Conservation (phyloP, 2,888 invertebrate genomes). For the Cybosia mesomella region DNA sequence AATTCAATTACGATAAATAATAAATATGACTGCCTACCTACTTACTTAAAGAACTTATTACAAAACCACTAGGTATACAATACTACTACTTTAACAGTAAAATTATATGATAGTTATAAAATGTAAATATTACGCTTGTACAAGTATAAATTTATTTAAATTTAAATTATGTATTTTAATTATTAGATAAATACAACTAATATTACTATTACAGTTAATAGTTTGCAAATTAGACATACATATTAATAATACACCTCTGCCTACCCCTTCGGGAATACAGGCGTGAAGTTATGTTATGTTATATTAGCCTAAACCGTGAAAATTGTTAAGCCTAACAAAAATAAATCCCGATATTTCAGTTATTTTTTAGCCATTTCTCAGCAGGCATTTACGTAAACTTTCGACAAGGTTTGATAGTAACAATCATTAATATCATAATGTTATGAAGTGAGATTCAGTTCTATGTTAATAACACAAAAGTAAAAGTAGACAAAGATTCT, state of each 20-base stretch:
- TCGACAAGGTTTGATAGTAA: neutral
- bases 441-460: neutral
- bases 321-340: neutral
- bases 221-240: neutral
- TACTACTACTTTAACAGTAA: neutral
- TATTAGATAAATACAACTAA: neutral
- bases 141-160: neutral
- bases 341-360: neutral
- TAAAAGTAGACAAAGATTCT: neutral
- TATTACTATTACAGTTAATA: slow-evolving; percentile 4
- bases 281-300: too few relatives aligned
- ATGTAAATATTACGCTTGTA: neutral
- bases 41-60: too few relatives aligned
- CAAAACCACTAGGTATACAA: too few relatives aligned
- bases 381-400: neutral
- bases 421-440: neutral
- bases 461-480: neutral
- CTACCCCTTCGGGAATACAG: too few relatives aligned
- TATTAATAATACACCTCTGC: too few relatives aligned
- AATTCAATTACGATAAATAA: too few relatives aligned
- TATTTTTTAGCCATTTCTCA: neutral
- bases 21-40: too few relatives aligned
- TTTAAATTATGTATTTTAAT: neutral
- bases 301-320: neutral
- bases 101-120: neutral